phyloP scores from a whole-genome alignment of 1,140 invertebrate genomes.

The Bathynomus jamesi region DNA sequence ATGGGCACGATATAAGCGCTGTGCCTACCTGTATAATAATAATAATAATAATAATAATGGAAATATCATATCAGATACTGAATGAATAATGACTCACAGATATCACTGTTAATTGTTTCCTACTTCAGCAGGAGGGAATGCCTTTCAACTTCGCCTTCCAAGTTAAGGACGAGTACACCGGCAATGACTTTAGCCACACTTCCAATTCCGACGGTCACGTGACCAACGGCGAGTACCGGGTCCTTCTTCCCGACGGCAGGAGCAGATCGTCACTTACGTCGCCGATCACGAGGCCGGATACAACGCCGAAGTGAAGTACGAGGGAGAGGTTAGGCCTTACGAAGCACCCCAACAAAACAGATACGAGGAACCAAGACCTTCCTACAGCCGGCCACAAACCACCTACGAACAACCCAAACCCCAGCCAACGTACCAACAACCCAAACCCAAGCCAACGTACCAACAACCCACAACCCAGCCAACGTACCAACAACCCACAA shows the following conservation, averaged over 20 bases:
- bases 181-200: constrained; percentile 31
- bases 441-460: constrained; percentile 7
- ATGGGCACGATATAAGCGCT: too few relatives aligned
- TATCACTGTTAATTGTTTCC: not conserved
- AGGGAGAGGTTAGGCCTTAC: constrained; percentile 16
- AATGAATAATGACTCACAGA: not conserved
- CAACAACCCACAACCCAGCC: too few relatives aligned
- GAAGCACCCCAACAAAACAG: not conserved
- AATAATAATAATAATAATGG: too few relatives aligned
- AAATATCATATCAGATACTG: not conserved
- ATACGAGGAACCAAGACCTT: not conserved
- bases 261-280: constrained; percentile 32
- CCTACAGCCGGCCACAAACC: constrained; percentile 9
- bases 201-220: constrained; percentile 25
- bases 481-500: too few relatives aligned
- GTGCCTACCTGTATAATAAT: too few relatives aligned
- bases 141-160: constrained; percentile 18
- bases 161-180: constrained; percentile 18
- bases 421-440: not conserved
- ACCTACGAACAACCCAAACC: constrained; percentile 3
- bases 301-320: constrained; percentile 34
- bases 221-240: constrained; percentile 20
- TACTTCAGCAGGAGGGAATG: constrained; percentile 14
- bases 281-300: constrained; percentile 26
- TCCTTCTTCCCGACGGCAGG: constrained; percentile 33